These are phyloP conservation scores for Atractosteus spatula DNA, from an alignment of 2,113 vertebrate species.

Conservation along the genomic window DNA sequence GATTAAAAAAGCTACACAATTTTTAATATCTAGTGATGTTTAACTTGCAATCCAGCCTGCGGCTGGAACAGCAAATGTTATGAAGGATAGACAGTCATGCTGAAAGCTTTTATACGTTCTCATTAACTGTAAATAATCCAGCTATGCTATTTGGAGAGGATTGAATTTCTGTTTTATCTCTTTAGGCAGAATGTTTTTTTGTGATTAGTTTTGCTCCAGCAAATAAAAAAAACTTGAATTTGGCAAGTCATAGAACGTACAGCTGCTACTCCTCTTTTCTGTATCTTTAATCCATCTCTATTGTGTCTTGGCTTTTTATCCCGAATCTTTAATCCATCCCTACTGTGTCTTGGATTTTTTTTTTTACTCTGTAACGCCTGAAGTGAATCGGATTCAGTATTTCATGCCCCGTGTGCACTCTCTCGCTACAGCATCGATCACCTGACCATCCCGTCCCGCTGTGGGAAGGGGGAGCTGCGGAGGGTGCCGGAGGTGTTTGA, in stretches of 20 bases:
- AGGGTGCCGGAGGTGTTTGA: slow-evolving; percentile 90
- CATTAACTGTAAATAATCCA: too few species aligned
- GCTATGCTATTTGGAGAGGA: too few species aligned
- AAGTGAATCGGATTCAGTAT: neutral
- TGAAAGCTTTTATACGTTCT: too few species aligned
- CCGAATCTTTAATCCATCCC: too few species aligned
- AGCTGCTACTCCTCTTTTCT: too few species aligned
- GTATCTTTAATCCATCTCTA: too few species aligned
- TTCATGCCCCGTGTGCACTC: neutral
- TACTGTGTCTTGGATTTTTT: too few species aligned
- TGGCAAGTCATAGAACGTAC: neutral
- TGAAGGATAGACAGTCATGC: neutral
- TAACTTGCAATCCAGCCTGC: neutral
- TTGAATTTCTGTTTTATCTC: too few species aligned
- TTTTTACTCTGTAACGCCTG: too few species aligned
- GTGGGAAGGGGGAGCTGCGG: slow-evolving; percentile 76
- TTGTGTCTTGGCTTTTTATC: too few species aligned
- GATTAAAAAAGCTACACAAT: neutral
- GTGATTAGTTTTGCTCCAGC: too few species aligned
- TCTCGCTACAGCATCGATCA: slow-evolving; percentile 70
- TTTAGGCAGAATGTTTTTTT: too few species aligned
- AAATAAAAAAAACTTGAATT: neutral
- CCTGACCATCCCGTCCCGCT: slow-evolving; percentile 78
- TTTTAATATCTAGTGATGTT: slow-evolving; percentile 6
- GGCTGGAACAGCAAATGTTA: neutral